Evolutionary conservation across 1,140 invertebrate genomes (phyloP).

Genomic region (Anadara kagoshimensis): DNA sequence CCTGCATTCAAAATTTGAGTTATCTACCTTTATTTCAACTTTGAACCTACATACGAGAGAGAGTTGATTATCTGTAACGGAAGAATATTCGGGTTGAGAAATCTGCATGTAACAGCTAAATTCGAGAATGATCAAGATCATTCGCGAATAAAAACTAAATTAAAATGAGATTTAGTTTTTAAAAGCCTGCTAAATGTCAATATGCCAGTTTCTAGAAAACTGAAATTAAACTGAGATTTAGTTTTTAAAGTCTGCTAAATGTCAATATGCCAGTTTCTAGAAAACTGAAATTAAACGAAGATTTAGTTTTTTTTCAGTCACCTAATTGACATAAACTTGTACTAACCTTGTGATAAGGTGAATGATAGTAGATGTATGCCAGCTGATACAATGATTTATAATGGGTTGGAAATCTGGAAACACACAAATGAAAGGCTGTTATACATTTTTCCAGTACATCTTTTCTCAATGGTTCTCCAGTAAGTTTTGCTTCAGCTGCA

Average conservation of each 20-base stretch:
- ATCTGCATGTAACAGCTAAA: too few relatives aligned
- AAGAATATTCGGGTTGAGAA: too few relatives aligned
- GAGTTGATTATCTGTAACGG: too few relatives aligned
- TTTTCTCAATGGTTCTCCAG: constrained; percentile 45
- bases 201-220: background rate
- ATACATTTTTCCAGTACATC: constrained; percentile 78
- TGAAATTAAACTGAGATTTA: background rate
- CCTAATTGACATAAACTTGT: background rate
- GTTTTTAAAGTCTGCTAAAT: background rate
- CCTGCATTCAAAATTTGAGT: too few relatives aligned
- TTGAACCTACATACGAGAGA: background rate
- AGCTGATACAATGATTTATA: constrained; percentile 94
- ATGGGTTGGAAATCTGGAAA: constrained; percentile 89
- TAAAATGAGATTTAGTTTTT: background rate
- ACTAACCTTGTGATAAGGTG: constrained; percentile 75
- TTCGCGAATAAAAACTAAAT: background rate
- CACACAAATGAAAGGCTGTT: constrained; percentile 87
- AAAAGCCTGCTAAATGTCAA: background rate
- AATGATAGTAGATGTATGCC: constrained; percentile 88
- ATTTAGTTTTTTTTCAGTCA: too few relatives aligned
- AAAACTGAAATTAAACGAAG: background rate
- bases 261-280: background rate
- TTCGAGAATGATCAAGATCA: too few relatives aligned
- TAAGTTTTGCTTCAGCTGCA: constrained; percentile 4
- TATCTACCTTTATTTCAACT: background rate